Evolutionary conservation across 2,797 vertebrate genomes (phyloP).

Genomic region (Thripadectes ignobilis): DNA sequence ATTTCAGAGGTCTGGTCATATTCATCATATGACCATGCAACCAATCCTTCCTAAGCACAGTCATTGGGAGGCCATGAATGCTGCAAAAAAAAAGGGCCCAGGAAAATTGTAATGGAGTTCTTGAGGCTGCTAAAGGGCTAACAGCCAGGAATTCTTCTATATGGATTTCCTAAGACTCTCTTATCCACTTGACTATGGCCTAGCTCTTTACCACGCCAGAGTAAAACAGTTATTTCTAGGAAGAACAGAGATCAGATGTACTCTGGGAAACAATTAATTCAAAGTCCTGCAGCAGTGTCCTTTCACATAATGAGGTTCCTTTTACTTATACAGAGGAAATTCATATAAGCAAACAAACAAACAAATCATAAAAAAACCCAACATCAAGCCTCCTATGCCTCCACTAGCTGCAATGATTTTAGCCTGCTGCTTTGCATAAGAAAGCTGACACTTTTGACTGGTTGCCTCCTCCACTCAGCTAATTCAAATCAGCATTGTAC

Average conservation of each 20-base stretch:
- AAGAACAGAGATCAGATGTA: not conserved
- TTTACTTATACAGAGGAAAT: not conserved
- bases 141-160: not conserved
- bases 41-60: not conserved
- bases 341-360: not conserved
- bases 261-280: not conserved
- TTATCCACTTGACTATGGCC: not conserved
- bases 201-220: not conserved
- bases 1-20: not conserved
- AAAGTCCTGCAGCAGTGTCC: not conserved
- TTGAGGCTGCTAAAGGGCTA: not conserved
- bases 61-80: not conserved
- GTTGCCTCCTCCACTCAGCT: not conserved
- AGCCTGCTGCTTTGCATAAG: not conserved
- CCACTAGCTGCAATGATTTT: not conserved
- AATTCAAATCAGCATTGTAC: not conserved
- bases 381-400: not conserved
- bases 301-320: not conserved
- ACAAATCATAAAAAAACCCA: rapidly evolving
- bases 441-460: not conserved
- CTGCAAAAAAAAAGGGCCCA: not conserved
- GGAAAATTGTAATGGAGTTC: not conserved
- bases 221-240: not conserved
- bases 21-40: not conserved
- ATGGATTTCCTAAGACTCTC: not conserved